Conservation (phyloP, 2,888 invertebrate genomes). For the Lasioglossum marginatum region DNA sequence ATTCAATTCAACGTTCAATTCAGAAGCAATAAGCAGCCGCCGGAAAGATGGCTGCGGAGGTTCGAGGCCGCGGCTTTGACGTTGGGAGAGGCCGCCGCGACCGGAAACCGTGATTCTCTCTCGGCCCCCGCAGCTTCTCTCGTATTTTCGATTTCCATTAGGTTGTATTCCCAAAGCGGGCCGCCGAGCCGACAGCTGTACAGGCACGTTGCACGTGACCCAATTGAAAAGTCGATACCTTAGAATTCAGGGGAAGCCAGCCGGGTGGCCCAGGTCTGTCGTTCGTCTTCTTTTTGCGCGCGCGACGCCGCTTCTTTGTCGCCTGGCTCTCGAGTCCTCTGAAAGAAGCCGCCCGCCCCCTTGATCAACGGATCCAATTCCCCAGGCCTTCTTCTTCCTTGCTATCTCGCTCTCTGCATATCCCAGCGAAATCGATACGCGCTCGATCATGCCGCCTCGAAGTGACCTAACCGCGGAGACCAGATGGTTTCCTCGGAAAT, state of each 20-base stretch:
- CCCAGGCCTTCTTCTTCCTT: background rate
- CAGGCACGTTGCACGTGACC: conserved; percentile 58
- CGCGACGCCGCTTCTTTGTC: background rate
- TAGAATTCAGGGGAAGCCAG: conserved; percentile 52
- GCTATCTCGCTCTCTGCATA: background rate
- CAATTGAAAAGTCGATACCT: conserved; percentile 72
- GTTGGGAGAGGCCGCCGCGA: background rate
- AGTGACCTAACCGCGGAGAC: background rate
- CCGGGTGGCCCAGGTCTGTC: conserved; percentile 23
- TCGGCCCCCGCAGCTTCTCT: background rate
- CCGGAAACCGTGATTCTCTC: conserved; percentile 50
- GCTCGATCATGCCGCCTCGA: background rate
- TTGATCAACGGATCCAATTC: conserved; percentile 56
- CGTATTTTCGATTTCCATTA: conserved; percentile 66
- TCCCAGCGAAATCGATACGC: background rate
- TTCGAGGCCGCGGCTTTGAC: background rate
- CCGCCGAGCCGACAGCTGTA: background rate
- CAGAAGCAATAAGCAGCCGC: background rate
- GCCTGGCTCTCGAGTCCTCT: conserved; percentile 1
- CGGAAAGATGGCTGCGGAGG: background rate
- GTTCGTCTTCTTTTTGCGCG: conserved; percentile 30
- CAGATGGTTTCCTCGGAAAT: background rate
- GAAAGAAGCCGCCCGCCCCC: conserved; percentile 31
- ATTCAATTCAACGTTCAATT: conserved; percentile 10
- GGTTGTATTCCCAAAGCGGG: conserved; percentile 39